Evolutionary conservation across 2,888 invertebrate species (phyloP).

Genomic region (Gortyna flavago): DNA sequence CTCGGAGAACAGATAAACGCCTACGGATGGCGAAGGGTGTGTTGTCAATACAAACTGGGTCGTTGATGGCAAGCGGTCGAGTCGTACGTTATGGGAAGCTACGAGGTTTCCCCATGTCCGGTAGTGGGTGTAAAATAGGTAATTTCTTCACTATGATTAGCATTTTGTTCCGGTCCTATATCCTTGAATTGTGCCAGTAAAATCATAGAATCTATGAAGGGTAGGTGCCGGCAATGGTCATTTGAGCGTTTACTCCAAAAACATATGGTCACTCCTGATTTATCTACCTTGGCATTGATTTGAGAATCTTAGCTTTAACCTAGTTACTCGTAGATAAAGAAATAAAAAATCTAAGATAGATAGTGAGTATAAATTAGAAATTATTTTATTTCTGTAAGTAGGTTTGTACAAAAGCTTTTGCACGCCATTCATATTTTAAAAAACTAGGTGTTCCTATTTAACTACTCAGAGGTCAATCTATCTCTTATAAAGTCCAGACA

Average conservation of each 20-base stretch:
- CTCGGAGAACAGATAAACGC: not conserved
- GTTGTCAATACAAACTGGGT: not conserved
- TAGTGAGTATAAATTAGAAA: no score
- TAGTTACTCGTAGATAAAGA: no score
- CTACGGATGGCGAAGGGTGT: not conserved
- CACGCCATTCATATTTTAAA: not conserved
- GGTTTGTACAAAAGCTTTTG: not conserved
- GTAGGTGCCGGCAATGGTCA: not conserved
- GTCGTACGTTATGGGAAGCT: slow-evolving; percentile 1
- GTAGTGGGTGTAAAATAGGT: not conserved
- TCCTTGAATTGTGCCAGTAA: not conserved
- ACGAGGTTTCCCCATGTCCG: not conserved
- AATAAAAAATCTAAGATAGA: not conserved
- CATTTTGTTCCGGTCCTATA: not conserved
- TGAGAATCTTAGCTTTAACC: not conserved
- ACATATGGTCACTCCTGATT: not conserved
- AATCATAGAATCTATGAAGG: not conserved
- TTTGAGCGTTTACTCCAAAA: not conserved
- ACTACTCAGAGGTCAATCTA: not conserved
- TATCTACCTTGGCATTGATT: not conserved
- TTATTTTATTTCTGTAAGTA: not conserved
- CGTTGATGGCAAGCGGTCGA: not conserved
- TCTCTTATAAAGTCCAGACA: not conserved
- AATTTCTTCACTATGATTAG: not conserved
- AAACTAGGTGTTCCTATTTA: no score